Evolutionary conservation across 2,888 invertebrate species (phyloP), one percentile per base, ranked within the genome.

Genomic region (Netelia virgata): DNA sequence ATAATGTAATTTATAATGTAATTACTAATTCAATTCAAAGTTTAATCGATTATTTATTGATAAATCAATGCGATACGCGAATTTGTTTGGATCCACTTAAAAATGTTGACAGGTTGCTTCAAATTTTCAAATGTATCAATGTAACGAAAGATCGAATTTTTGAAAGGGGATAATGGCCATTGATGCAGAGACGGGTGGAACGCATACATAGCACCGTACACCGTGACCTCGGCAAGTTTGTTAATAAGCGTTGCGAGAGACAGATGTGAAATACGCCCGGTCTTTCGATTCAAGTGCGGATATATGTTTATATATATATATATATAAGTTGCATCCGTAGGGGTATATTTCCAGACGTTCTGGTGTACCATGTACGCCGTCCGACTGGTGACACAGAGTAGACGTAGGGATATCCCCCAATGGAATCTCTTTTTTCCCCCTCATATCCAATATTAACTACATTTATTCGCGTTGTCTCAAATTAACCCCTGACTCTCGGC

Each of bases 391-490:
- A 91, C 90, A 90, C 66, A 69, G 69, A 70, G 83, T 87, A 83
- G 86, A 86, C 74, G 84, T 41, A 83, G 68, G 68, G 63, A 73
- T 74, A 70, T 78, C 84, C 87, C 82, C 77, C 74, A 81, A 73
- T 81, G 75, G 83, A 83, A 85, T 79, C 84, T 82, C 61, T 79
- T 78, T 77, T 68, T 68, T 63, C 86, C 82, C 86, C 88, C 90
- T 87, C 89, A 89, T 91, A 89, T 89, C 90, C 89, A 90, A 92
- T 93, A 93, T 93, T 93, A 93, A 93, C 92, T 93, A 92, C 93
- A 93, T 92, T 93, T 92, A 93, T 93, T 91, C 93, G 90, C 92
- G 91, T 92, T 92, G 93, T 92, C 91, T 92, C 92, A 91, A 92
- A 93, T 93, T 93, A 93, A 93, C 92, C 92, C 91, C 91, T 89